Evolutionary conservation across 2,888 invertebrate species (phyloP).

Genomic region (Chaitophorus viminalis): DNA sequence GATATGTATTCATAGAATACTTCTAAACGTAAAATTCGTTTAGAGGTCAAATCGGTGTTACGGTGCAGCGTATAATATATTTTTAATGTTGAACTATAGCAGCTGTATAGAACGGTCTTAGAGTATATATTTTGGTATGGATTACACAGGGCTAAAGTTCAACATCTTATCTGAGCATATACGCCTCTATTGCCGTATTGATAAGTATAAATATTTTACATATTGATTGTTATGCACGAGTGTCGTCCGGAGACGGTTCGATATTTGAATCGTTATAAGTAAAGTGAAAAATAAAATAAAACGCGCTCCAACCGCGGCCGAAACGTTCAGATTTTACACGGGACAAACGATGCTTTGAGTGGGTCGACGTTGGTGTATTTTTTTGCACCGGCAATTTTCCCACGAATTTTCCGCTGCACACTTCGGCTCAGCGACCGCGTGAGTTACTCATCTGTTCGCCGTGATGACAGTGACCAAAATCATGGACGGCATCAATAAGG

Average conservation of each 20-base stretch:
- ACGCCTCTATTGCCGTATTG: neutral
- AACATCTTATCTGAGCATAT: neutral
- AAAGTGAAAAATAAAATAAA: too few species aligned
- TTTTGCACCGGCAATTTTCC: neutral
- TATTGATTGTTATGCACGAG: neutral
- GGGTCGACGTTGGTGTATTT: too few species aligned
- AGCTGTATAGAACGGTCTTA: neutral
- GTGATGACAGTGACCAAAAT: conserved; percentile 1
- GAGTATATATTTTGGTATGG: neutral
- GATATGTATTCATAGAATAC: neutral
- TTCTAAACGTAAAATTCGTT: conserved; percentile 19
- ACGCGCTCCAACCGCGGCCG: too few species aligned
- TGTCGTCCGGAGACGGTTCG: neutral
- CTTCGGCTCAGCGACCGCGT: neutral
- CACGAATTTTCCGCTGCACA: neutral
- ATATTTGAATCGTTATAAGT: too few species aligned
- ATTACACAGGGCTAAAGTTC: neutral
- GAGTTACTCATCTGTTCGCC: neutral
- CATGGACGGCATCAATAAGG: conserved; percentile 15
- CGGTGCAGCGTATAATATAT: neutral
- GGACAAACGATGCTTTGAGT: too few species aligned
- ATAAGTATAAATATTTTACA: neutral
- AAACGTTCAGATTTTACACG: too few species aligned
- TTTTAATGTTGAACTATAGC: neutral
- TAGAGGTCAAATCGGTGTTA: conserved; percentile 27